A percentile compares a stretch with the other conserved stretches of the same genome.
Evolutionary conservation across 2,888 invertebrate genomes (phyloP).

Genomic region (Himalopsyche kuldschensis): DNA sequence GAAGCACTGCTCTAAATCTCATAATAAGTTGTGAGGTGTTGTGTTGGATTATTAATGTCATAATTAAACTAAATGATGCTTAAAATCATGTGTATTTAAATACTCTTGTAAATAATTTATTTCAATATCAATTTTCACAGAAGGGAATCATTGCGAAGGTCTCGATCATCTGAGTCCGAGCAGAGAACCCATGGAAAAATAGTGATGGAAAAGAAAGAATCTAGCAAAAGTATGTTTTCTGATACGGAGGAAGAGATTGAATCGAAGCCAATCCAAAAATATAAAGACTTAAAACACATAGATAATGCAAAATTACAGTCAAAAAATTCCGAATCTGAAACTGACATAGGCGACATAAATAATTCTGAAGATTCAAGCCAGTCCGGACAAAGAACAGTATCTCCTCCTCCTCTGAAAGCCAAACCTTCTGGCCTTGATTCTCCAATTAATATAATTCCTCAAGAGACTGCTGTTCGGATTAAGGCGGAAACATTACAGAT

Average conservation of each 20-base stretch:
- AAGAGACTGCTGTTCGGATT: slow-evolving; percentile 1
- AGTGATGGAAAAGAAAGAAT: background rate
- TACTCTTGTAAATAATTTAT: too few species aligned
- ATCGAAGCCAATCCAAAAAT: background rate
- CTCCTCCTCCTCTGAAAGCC: too few species aligned
- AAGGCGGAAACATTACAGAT: background rate
- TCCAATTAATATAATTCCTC: too few species aligned
- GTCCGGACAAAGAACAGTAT: background rate
- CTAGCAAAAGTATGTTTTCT: background rate
- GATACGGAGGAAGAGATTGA: background rate
- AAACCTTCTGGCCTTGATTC: too few species aligned
- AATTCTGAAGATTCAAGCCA: background rate
- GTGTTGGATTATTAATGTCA: too few species aligned
- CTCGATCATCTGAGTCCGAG: background rate
- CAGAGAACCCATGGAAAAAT: background rate
- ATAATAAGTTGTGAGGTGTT: too few species aligned
- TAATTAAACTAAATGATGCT: too few species aligned
- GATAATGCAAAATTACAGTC: background rate
- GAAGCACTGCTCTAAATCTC: too few species aligned
- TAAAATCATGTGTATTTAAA: too few species aligned
- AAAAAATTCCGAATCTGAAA: background rate
- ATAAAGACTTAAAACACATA: background rate
- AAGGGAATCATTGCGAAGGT: background rate
- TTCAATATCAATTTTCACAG: background rate
- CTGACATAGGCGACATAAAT: background rate